Evolutionary conservation across 2,888 invertebrate species (phyloP).

Genomic region (Plebejus melissa): DNA sequence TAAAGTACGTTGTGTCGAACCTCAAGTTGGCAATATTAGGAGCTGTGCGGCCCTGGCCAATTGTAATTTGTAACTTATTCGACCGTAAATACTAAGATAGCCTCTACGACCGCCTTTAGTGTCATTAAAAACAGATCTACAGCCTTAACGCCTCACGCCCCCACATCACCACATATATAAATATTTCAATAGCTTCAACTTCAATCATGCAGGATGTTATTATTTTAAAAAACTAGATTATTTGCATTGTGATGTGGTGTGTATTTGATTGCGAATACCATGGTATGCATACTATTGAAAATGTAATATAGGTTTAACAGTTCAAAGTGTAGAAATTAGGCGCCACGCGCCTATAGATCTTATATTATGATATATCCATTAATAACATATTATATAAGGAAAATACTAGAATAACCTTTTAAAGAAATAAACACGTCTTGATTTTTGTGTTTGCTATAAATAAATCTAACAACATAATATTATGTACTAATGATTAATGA

Average conservation of each 20-base stretch:
- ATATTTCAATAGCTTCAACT: conserved; percentile 3
- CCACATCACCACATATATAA: not conserved
- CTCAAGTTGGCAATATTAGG: conserved; percentile 63
- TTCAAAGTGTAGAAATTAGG: not conserved
- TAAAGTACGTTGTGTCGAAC: conserved; percentile 61
- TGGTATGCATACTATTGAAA: not conserved
- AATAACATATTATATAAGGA: not conserved
- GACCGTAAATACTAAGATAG: conserved; percentile 60
- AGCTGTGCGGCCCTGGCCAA: conserved; percentile 52
- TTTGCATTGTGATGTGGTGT: not conserved
- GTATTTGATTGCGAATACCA: not conserved
- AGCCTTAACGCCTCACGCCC: conserved; percentile 34
- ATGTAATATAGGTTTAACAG: not conserved
- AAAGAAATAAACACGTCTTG: not conserved
- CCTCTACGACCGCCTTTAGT: conserved; percentile 41
- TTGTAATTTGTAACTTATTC: conserved; percentile 63
- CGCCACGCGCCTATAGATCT: too few relatives aligned
- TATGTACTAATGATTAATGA: too few relatives aligned
- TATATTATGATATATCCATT: too few relatives aligned
- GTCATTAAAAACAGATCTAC: conserved; percentile 48
- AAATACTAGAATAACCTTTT: not conserved
- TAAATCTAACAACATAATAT: too few relatives aligned
- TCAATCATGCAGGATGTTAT: conserved; percentile 7
- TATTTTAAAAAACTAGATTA: not conserved
- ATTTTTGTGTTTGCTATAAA: not conserved